Conservation (phyloP, 2,797 vertebrate genomes). For the Taenioides sp. region DNA sequence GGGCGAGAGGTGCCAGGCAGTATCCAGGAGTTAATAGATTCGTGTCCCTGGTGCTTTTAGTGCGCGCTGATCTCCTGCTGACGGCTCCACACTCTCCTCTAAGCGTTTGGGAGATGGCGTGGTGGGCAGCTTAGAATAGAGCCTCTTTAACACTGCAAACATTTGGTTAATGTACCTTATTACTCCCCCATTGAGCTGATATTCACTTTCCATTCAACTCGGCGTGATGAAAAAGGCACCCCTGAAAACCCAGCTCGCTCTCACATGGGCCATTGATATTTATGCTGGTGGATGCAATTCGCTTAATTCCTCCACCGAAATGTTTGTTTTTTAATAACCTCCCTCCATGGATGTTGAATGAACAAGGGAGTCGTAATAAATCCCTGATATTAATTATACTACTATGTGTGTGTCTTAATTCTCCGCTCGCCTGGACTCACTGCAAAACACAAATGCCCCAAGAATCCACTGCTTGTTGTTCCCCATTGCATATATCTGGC, state of each 20-base stretch:
- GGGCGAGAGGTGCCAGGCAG: conserved; percentile 2
- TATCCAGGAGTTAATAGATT: conserved; percentile 66
- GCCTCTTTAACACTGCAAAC: conserved; percentile 62
- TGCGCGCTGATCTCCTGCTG: conserved; percentile 65
- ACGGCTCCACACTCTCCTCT: conserved; percentile 57
- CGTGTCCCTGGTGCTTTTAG: conserved; percentile 61
- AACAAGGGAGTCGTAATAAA: conserved; percentile 52
- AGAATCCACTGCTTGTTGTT: conserved; percentile 30
- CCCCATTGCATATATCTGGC: conserved; percentile 33
- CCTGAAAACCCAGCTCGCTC: conserved; percentile 53
- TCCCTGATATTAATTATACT: conserved; percentile 60
- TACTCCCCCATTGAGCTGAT: conserved; percentile 64
- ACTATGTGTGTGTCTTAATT: conserved; percentile 41
- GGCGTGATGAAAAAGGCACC: conserved; percentile 41
- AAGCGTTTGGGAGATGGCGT: conserved; percentile 35
- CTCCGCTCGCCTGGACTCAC: conserved; percentile 22
- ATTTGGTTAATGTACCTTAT: conserved; percentile 69
- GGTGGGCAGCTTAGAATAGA: conserved; percentile 48
- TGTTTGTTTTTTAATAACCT: conserved; percentile 61
- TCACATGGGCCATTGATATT: conserved; percentile 64
- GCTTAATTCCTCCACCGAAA: conserved; percentile 57
- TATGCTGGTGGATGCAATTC: conserved; percentile 66
- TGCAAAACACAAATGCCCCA: conserved; percentile 32
- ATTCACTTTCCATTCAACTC: conserved; percentile 63
- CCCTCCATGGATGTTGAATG: conserved; percentile 37